Evolutionary conservation across 2,888 invertebrate species (phyloP).

Genomic region (Dendrolimus houi): DNA sequence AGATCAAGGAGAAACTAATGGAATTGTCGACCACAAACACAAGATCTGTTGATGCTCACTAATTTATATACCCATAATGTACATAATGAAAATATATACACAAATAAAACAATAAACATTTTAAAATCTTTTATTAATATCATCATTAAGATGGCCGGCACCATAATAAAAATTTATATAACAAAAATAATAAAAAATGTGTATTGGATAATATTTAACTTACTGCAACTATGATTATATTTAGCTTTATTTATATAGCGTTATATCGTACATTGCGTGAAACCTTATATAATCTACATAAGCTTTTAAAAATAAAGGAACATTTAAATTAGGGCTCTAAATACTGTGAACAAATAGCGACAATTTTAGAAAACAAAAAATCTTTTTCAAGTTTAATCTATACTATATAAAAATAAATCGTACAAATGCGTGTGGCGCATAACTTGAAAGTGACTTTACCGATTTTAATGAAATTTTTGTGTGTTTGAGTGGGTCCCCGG

Average conservation of each 20-base stretch:
- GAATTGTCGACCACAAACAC: constrained; percentile 53
- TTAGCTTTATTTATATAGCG: neutral
- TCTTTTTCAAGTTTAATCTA: too few relatives aligned
- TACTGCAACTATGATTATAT: constrained; percentile 11
- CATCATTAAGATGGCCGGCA: constrained; percentile 33
- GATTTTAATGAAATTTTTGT: too few relatives aligned
- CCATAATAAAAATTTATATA: constrained; percentile 22
- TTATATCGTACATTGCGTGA: too few relatives aligned
- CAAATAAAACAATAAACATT: constrained; percentile 10
- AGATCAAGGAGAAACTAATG: constrained; percentile 72
- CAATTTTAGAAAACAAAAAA: too few relatives aligned
- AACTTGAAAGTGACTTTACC: too few relatives aligned
- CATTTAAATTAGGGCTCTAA: too few relatives aligned
- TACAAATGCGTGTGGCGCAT: too few relatives aligned
- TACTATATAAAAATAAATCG: too few relatives aligned
- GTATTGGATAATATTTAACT: constrained; percentile 7
- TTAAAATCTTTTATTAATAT: constrained; percentile 32
- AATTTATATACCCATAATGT: constrained; percentile 2
- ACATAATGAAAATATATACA: constrained; percentile 17
- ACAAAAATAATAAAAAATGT: constrained; percentile 14
- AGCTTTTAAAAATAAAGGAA: neutral
- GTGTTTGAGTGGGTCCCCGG: too few relatives aligned
- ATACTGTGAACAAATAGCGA: too few relatives aligned
- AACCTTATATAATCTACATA: neutral
- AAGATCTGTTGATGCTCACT: constrained; percentile 32